These are phyloP conservation scores for Crypturellus tataupa DNA, from an alignment of 2,797 vertebrate genomes.

Conservation along the genomic window DNA sequence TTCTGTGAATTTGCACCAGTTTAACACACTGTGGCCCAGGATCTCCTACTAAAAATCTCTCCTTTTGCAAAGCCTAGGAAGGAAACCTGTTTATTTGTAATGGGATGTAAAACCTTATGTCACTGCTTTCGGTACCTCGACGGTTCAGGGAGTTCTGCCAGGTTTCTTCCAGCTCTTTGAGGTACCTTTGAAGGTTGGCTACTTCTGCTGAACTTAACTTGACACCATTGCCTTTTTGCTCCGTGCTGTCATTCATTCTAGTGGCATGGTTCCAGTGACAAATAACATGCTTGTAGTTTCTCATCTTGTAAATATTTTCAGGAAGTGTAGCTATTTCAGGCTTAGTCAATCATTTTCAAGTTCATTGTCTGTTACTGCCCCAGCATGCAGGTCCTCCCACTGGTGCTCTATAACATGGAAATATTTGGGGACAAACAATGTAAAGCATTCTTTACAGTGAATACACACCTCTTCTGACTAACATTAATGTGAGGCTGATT, in stretches of 20 bases:
- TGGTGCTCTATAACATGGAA: not conserved
- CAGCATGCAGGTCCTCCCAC: not conserved
- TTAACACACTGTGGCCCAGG: not conserved
- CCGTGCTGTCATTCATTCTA: not conserved
- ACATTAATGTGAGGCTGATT: not conserved
- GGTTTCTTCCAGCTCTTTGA: not conserved
- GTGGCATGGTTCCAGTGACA: not conserved
- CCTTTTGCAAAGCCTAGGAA: not conserved
- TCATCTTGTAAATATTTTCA: constrained; percentile 33
- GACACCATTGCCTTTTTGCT: not conserved
- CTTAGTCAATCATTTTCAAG: constrained; percentile 12
- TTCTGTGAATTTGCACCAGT: not conserved
- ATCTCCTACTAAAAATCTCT: not conserved
- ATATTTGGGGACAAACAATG: not conserved
- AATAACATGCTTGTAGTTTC: constrained; percentile 18
- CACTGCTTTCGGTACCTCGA: not conserved
- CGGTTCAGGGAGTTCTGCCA: constrained; percentile 60
- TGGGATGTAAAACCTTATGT: not conserved
- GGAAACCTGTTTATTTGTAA: too few species aligned
- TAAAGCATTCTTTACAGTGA: not conserved
- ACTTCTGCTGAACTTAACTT: constrained; percentile 42
- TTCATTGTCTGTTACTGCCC: not conserved
- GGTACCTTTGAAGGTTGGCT: constrained; percentile 38
- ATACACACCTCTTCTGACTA: not conserved
- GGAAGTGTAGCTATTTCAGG: not conserved